phyloP scores from a whole-genome alignment of 2,797 vertebrate genomes.

The Pseudochaenichthys georgianus region DNA sequence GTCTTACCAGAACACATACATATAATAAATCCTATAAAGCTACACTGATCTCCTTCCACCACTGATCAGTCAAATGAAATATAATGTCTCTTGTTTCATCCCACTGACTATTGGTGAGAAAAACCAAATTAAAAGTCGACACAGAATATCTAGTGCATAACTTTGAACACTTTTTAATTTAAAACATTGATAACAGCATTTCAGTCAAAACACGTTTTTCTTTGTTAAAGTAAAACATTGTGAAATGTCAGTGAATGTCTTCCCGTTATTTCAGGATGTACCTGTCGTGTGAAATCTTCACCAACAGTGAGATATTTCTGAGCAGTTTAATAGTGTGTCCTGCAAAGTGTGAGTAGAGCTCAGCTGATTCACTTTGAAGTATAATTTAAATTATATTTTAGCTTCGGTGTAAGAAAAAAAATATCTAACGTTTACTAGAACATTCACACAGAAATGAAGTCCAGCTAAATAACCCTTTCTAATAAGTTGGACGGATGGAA shows the following conservation, averaged over 20 bases:
- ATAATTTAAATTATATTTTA: no score
- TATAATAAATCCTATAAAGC: not conserved
- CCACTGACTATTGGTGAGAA: not conserved
- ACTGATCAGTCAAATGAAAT: not conserved
- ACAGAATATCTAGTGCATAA: no score
- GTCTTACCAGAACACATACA: not conserved
- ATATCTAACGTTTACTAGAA: no score
- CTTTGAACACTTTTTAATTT: not conserved
- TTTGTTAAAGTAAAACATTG: not conserved
- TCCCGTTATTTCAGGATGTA: constrained; percentile 1
- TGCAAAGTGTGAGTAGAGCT: no score
- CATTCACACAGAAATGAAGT: no score
- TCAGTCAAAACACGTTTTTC: not conserved
- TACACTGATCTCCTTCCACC: not conserved
- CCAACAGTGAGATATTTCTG: not conserved
- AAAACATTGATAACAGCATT: not conserved
- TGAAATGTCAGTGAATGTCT: not conserved
- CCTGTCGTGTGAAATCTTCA: constrained; percentile 10
- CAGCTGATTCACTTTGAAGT: no score
- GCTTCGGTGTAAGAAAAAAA: no score
- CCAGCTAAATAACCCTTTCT: no score
- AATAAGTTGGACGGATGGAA: no score
- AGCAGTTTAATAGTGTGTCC: no score
- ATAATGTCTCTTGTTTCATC: not conserved
- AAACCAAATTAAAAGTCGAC: not conserved